A percentile compares a stretch with the other conserved stretches of the same genome.
Conservation (phyloP, 2,888 invertebrate species). For the Leucophenga montana region DNA sequence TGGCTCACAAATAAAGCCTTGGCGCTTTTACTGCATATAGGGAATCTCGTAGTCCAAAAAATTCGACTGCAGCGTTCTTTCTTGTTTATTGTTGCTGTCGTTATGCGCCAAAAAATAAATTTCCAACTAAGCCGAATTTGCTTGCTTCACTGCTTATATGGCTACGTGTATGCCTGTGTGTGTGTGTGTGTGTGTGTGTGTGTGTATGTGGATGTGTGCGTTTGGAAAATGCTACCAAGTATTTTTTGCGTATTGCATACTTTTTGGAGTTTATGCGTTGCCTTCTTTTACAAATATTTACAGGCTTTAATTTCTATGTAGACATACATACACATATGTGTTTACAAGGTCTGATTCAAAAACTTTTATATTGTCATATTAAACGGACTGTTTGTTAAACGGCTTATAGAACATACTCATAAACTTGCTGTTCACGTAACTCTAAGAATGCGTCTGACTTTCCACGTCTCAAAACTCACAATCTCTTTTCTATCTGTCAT, state of each 20-base stretch:
- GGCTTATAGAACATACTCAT: no score
- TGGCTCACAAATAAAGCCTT: no score
- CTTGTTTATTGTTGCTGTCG: background rate
- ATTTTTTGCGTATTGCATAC: conserved; percentile 4
- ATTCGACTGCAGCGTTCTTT: no score
- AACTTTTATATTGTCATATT: conserved; percentile 17
- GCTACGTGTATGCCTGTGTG: background rate
- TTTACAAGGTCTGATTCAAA: no score
- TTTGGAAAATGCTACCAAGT: background rate
- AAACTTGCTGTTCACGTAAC: no score
- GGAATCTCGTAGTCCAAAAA: no score
- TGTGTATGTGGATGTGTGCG: background rate
- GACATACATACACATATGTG: background rate
- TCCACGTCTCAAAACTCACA: no score
- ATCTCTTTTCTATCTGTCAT: no score
- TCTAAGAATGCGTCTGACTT: no score
- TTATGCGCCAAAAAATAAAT: conserved; percentile 44
- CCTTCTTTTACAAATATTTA: conserved; percentile 34
- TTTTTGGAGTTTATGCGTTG: conserved; percentile 30
- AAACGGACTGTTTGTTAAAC: no score
- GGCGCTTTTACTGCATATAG: no score
- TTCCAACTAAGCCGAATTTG: conserved; percentile 52
- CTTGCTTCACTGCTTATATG: background rate
- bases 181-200: background rate
- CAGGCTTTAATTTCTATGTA: conserved; percentile 31